A percentile compares a stretch with the other conserved stretches of the same genome.
Evolutionary conservation across 2,797 vertebrate genomes (phyloP).

Genomic region (Morus bassanus): DNA sequence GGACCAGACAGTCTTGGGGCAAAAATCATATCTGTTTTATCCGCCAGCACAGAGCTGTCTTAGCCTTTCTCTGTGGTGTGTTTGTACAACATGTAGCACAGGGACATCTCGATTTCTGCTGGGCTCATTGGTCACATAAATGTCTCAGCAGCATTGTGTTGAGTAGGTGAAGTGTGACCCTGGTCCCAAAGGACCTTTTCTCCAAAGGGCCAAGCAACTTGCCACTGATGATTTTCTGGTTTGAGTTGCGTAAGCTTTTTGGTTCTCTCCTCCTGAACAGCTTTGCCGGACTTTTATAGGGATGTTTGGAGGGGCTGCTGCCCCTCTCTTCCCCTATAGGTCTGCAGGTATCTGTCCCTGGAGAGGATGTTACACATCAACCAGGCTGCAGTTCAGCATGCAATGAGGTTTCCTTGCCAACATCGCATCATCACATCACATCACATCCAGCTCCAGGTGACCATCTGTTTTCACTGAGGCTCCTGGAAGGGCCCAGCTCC

Average conservation of each 20-base stretch:
- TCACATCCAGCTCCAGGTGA: not conserved
- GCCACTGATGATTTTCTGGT: not conserved
- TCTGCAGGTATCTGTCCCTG: not conserved
- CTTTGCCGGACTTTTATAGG: not conserved
- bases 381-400: not conserved
- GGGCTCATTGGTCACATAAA: not conserved
- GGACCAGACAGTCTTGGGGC: not conserved
- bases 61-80: not conserved
- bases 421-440: not conserved
- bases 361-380: not conserved
- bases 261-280: not conserved
- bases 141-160: not conserved
- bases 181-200: not conserved
- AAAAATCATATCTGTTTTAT: not conserved
- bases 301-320: not conserved
- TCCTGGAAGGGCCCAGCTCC: not conserved
- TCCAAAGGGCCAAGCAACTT: not conserved
- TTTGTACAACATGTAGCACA: not conserved
- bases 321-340: not conserved
- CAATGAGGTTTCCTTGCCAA: fast-evolving
- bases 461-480: not conserved
- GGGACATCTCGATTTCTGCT: not conserved
- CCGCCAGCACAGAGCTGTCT: not conserved
- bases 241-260: not conserved
- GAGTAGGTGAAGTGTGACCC: not conserved